phyloP scores from a whole-genome alignment of 2,797 vertebrate species.

The Phalanger gymnotis region DNA sequence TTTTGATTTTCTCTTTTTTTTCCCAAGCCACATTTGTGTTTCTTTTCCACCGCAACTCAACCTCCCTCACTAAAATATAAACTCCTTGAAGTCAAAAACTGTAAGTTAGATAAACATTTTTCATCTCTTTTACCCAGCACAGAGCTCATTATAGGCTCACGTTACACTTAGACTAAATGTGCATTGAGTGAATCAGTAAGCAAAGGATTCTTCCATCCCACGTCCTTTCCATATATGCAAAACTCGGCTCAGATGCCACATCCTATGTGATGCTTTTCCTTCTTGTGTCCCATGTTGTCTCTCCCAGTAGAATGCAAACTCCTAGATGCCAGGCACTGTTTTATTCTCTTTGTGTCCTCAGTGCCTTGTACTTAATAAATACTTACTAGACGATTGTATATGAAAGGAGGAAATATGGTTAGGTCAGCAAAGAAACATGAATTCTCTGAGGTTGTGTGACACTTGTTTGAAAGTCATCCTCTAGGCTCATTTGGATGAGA shows the following conservation, averaged over 20 bases:
- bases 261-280: background rate
- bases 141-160: background rate
- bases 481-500: slow-evolving; percentile 44
- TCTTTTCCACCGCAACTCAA: background rate
- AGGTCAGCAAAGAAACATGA: background rate
- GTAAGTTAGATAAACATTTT: background rate
- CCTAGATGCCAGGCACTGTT: background rate
- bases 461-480: slow-evolving; percentile 15
- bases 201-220: background rate
- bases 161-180: background rate
- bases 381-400: background rate
- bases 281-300: background rate
- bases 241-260: background rate
- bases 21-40: background rate
- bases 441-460: background rate
- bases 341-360: background rate
- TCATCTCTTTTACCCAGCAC: background rate
- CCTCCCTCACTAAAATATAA: background rate
- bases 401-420: background rate
- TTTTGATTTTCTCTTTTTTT: background rate
- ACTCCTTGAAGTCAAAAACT: background rate
- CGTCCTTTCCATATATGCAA: background rate
- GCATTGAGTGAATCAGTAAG: background rate
- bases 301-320: background rate
- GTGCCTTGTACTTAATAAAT: background rate